phyloP scores from a whole-genome alignment of 2,113 vertebrate genomes.

The Semnornis frantzii region DNA sequence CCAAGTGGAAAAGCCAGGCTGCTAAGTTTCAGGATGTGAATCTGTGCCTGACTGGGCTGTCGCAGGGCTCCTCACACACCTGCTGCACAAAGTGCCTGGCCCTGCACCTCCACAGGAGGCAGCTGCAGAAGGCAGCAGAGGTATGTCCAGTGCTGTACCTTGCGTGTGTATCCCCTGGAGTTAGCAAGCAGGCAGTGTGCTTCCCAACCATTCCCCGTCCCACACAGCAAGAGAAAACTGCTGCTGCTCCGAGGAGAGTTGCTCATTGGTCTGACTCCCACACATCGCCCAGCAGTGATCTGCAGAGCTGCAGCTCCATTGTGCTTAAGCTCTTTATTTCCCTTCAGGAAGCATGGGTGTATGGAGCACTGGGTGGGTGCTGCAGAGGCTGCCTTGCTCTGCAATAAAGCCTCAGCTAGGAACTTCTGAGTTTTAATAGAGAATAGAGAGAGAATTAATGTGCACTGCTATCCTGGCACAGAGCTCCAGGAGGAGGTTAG shows the following conservation, averaged over 20 bases:
- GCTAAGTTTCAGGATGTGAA: neutral
- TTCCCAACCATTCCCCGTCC: neutral
- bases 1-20: neutral
- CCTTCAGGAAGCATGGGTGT: neutral
- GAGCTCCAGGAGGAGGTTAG: neutral
- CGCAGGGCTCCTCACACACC: neutral
- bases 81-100: neutral
- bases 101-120: neutral
- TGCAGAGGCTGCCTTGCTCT: neutral
- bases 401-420: neutral
- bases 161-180: neutral
- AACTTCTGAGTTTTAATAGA: neutral
- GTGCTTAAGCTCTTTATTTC: neutral
- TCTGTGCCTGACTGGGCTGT: neutral
- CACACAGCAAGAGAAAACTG: neutral
- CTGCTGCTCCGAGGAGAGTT: neutral
- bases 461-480: neutral
- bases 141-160: neutral
- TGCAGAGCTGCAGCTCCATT: neutral
- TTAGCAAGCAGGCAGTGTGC: neutral
- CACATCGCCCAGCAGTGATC: neutral
- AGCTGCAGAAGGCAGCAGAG: neutral
- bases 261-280: neutral
- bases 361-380: neutral
- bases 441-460: neutral